phyloP scores from a whole-genome alignment of 2,888 invertebrate species.

The Byasa hedistus region DNA sequence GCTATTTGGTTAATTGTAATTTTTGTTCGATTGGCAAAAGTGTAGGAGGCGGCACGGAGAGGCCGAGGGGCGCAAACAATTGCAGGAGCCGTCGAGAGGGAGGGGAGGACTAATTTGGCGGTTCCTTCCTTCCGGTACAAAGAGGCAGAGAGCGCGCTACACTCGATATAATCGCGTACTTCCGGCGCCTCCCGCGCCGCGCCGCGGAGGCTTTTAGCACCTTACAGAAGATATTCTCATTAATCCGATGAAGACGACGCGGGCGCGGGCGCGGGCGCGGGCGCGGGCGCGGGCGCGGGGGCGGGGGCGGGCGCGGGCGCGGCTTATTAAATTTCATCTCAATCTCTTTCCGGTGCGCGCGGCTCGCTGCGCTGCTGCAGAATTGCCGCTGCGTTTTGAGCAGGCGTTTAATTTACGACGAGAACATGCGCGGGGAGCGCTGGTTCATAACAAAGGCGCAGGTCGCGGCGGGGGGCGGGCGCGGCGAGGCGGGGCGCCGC shows the following conservation, averaged over 20 bases:
- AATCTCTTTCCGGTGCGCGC: too few relatives aligned
- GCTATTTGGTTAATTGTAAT: not conserved
- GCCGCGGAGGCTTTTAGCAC: not conserved
- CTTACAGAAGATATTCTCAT: too few relatives aligned
- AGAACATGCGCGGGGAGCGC: too few relatives aligned
- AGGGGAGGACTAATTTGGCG: constrained; percentile 66
- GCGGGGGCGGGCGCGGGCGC: not conserved
- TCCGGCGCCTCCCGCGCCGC: constrained; percentile 36
- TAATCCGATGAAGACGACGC: too few relatives aligned
- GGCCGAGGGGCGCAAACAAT: constrained; percentile 69
- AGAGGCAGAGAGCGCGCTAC: constrained; percentile 28
- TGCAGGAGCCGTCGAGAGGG: constrained; percentile 56
- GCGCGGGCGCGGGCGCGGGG: not conserved
- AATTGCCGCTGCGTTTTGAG: too few relatives aligned
- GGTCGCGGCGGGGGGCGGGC: too few relatives aligned
- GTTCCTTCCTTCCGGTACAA: constrained; percentile 70
- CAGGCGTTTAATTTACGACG: too few relatives aligned
- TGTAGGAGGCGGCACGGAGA: constrained; percentile 39
- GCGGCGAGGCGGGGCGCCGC: not conserved
- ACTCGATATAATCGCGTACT: constrained; percentile 47
- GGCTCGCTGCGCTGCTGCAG: too few relatives aligned
- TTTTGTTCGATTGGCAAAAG: constrained; percentile 3
- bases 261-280: not conserved
- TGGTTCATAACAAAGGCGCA: too few relatives aligned
- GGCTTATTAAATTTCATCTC: too few relatives aligned